Evolutionary conservation across 2,888 invertebrate genomes (phyloP).

Genomic region (Plemyria rubiginata): DNA sequence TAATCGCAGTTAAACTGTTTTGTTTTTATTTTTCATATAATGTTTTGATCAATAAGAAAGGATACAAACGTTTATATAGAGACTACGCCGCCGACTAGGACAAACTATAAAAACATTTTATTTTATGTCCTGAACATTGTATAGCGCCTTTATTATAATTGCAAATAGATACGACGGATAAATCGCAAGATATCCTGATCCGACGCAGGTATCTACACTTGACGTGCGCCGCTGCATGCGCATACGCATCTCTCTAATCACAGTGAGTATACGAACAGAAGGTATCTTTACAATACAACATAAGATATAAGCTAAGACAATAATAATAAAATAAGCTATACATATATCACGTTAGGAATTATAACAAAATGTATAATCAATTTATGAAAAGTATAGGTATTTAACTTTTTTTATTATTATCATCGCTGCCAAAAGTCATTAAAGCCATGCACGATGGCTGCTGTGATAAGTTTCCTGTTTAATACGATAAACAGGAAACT

Average conservation of each 20-base stretch:
- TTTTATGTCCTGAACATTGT: constrained; percentile 34
- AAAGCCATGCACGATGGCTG: no score
- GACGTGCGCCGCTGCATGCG: constrained; percentile 56
- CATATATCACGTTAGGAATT: no score
- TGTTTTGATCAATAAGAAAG: constrained; percentile 1
- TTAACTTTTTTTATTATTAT: no score
- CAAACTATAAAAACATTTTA: constrained; percentile 21
- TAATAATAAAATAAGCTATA: no score
- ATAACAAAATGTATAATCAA: no score
- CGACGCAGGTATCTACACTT: constrained; percentile 40
- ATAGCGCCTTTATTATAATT: constrained; percentile 64
- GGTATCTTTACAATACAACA: constrained; percentile 2
- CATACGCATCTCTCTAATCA: constrained; percentile 49
- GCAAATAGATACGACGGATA: constrained; percentile 73
- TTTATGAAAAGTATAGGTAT: no score
- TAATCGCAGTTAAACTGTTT: no score
- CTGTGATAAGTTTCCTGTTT: no score
- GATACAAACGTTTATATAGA: neutral
- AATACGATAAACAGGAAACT: neutral
- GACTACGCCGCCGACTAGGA: neutral
- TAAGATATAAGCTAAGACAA: neutral
- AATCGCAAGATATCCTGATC: constrained; percentile 65
- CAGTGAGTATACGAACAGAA: constrained; percentile 44
- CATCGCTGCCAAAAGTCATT: no score
- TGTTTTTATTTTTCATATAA: no score